Evolutionary conservation across 2,113 vertebrate species (phyloP), one percentile per base, ranked within the genome.

Genomic region (Anas platyrhynchos): DNA sequence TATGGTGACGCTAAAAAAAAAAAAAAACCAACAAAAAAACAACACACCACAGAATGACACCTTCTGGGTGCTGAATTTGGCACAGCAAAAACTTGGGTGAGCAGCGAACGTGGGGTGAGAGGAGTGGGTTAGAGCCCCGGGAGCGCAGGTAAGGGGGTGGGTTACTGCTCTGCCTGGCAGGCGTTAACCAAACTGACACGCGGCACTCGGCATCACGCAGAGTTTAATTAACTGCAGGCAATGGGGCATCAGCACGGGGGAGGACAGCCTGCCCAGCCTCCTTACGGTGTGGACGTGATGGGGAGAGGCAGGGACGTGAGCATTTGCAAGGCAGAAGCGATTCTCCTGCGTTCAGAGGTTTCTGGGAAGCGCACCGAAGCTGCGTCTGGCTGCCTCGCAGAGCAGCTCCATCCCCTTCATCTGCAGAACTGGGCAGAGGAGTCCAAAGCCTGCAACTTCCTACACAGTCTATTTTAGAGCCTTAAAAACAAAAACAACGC

Each of bases 361-460:
- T 80, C 46, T 76, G 58, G 18, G 69, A 72, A 52, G 43, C 23
- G 58, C 26, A 6, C 4, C 34, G 41, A 31, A 52, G 61, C 77
- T 43, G 68, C 1, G 0, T 58, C 67, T 69, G 94, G 71, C 80
- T 73, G 59, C 74, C 25, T 73, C 69, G 68, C 74, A 16, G 79
- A 85, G 66, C 69, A 38, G 71, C 75, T 91, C 71, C 32, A 22
- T 76, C 86, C 83, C 92, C 66, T 85, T 58, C 5, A 77, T 85
- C 83, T 85, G 56, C 61, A 85, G 27, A 76, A 16, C 74, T 4
- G 79, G 71, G 92, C 87, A 92, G 75, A 82, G 36, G 61, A 85
- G 56, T 50, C 83, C 87, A 74, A 88, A 85, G 55, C 90, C 74
- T 81, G 87, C 83, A 87, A n/a, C 94, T 73, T 88, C 93, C 90